Base-by-base conservation (phyloP, 1,140 invertebrate species). In the fruit fly (Drosophila melanogaster) region DNA sequence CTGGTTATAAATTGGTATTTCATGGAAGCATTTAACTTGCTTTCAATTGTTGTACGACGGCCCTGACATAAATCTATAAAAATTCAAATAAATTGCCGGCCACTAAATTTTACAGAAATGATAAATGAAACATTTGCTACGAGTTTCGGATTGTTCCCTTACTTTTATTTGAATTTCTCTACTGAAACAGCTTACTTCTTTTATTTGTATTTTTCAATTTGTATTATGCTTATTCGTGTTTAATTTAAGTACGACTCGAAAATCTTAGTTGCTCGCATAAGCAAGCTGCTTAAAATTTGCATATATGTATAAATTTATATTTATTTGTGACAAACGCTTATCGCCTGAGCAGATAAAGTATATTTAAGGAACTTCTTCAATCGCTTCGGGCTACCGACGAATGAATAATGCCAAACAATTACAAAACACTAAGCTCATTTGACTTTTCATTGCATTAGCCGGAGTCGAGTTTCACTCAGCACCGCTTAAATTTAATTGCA, bases 1-100 rank as follows among this genome's bases (percentile, higher is more conserved):
- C 66, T 56, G 64, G 66, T 81, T 81, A 86, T 86, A 85, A 86
- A 85, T 85, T 56, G 66, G 64, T 62, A 74, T 81, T 74, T 70
- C 75, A 71, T 69, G 50, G 41, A 70, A 40, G 59, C 76, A 67
- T 79, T 77, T 59, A 77, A 60, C 54, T 72, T 67, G 77, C 49
- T 60, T 58, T 72, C 84, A 80, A 86, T 84, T 84, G 81, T 77
- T 67, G 38, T 79, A 38, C 56, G 22, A 24, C 49, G 47, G 40
- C 74, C 80, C 60, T 79, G 78, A 55, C 54, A 87, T 86, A 87
- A 86, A 86, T 86, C 78, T 72, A 49, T 56, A 53, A 64, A 67
- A 72, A 51, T 55, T 47, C 33, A 73, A 73, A 73, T 73, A 61
- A 53, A 73, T 53, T 47, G 69, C 67, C 24, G 26, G 10, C 62